Conservation (phyloP, 2,797 vertebrate species). For the Rhinophrynus dorsalis region DNA sequence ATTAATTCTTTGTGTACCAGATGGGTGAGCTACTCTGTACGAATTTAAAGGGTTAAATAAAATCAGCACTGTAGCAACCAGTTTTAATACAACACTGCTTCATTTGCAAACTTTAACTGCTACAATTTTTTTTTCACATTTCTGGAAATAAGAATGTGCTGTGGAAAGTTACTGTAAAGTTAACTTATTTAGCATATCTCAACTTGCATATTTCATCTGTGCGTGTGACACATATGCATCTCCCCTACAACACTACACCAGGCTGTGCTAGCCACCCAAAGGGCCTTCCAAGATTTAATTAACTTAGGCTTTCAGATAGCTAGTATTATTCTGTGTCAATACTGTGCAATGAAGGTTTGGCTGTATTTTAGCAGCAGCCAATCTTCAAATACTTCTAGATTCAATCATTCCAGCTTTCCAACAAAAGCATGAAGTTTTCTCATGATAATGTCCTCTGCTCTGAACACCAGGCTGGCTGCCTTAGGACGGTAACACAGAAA, state of each 20-base stretch:
- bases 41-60: too few relatives aligned
- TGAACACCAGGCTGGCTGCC: constrained; percentile 60
- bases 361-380: constrained; percentile 59
- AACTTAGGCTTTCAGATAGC: constrained; percentile 65
- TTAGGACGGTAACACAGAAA: constrained; percentile 56
- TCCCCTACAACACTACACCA: constrained; percentile 61
- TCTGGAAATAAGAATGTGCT: background rate
- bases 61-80: too few relatives aligned
- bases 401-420: constrained; percentile 63
- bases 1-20: too few relatives aligned
- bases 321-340: constrained; percentile 60
- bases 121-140: background rate
- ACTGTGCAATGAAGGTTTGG: constrained; percentile 58
- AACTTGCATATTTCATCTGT: constrained; percentile 40
- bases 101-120: too few relatives aligned
- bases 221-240: constrained; percentile 53
- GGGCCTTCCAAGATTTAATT: constrained; percentile 71
- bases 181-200: constrained; percentile 24
- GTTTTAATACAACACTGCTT: too few relatives aligned
- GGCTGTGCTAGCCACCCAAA: constrained; percentile 67
- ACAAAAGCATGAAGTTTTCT: constrained; percentile 64
- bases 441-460: constrained; percentile 51
- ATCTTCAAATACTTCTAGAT: constrained; percentile 62
- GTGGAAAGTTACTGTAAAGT: background rate
- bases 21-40: too few relatives aligned